phyloP scores from a whole-genome alignment of 2,113 vertebrate species.

The Psophia crepitans region DNA sequence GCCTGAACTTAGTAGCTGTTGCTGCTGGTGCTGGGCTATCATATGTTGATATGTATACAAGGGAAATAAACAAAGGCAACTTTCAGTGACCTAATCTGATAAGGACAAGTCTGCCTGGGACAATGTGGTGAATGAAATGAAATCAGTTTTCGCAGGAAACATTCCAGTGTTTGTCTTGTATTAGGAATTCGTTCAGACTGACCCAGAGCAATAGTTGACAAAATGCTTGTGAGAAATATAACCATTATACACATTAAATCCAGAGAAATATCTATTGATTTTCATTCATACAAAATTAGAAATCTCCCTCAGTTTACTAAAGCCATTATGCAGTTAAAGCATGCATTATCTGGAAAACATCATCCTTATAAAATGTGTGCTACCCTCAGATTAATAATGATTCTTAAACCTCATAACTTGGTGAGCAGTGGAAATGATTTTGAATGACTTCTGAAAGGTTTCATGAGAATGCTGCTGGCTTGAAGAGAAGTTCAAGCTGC shows the following conservation, averaged over 20 bases:
- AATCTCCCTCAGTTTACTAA: neutral
- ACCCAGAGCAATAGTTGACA: neutral
- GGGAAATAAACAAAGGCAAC: neutral
- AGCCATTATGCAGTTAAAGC: neutral
- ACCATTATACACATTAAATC: neutral
- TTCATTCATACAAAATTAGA: constrained; percentile 13
- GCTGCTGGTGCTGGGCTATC: neutral
- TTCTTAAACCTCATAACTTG: neutral
- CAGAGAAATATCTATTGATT: constrained; percentile 2
- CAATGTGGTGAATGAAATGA: neutral
- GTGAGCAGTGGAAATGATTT: neutral
- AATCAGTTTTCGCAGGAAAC: neutral
- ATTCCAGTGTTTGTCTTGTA: neutral
- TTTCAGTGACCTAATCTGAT: neutral
- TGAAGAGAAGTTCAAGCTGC: neutral
- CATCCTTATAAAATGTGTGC: neutral
- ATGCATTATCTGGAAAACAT: neutral
- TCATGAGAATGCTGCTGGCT: neutral
- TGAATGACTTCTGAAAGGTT: neutral
- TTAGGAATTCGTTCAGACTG: neutral
- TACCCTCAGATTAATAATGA: neutral
- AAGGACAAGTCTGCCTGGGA: neutral
- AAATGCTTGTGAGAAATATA: neutral
- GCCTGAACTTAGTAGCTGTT: neutral
- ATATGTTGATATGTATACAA: neutral